Base-by-base conservation (phyloP, 1,140 invertebrate genomes). In the Lamellibrachia luymesi region DNA sequence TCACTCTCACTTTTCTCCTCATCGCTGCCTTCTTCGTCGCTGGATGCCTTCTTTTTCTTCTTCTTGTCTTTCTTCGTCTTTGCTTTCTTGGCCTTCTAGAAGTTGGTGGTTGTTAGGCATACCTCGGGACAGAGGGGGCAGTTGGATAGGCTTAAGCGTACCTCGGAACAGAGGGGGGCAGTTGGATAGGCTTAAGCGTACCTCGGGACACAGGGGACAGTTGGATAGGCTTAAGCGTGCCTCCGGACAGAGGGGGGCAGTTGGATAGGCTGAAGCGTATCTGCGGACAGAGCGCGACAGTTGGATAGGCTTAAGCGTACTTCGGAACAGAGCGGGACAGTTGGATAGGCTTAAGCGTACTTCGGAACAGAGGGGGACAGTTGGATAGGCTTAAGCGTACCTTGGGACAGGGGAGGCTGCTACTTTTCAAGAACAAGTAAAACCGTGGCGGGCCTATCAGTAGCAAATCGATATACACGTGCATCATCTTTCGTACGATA, bases 21-120 rank as follows among this genome's bases (percentile, higher is more conserved):
- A n/a, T 50, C 49, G 64, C 64, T 80, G 13, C 1, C 64, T 80
- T 80, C 64, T 80, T 80, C 64, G 64, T 80, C 64, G 64, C 64
- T 80, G 64, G 64, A 80, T 8, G 64, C 64, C 64, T 80, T 80
- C 64, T 80, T 80, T 6, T 80, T 80, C 64, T 80, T 80, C 64
- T 80, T 80, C 64, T 80, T 80, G 13, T 80, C 64, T 80, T 80
- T 80, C 64, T 80, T 80, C 91, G 49, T 91, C 91, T 51, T 91
- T n/a, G 49, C 91, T 51, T 51, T 91, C 7, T 91, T 91, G 7
- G 13, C 51, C 51, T 91, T 91, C 91, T 51, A 13, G 91, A 91
- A 91, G 49, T 51, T 50, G 27, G 51, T 91, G 13, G 91, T 91
- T 91, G 91, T 91, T 91, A n/a, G 7, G 64, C 5, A 80, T 17